Base-by-base conservation (phyloP, 2,888 invertebrate genomes). In the Agrotis exclamationis region DNA sequence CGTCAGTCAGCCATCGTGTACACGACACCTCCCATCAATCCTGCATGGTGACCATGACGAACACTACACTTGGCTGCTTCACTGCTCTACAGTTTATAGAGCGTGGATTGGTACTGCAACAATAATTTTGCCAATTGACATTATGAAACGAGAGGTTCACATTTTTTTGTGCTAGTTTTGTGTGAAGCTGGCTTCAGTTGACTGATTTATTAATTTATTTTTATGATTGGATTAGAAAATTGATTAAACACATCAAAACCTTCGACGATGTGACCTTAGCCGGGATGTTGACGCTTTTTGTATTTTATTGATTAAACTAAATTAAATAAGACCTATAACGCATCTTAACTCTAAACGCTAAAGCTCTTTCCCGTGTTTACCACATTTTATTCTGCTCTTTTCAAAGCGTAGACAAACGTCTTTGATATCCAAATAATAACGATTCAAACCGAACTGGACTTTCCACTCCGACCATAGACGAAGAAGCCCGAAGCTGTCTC, bases 21-120 rank as follows among this genome's bases (percentile, higher is more conserved):
- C 79, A 80, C 78, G 88, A 90, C 88, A 88, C 88, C 85, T 81
- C 71, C 79, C 68, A 85, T 81, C 87, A 81, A 92, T 91, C 93
- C 85, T 87, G 82, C 74, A 85, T 89, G 89, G 91, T 86, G 82
- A 84, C 89, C 91, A 88, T 92, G 90, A 92, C 92, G 86, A 87
- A 87, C 79, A 79, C 78, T 87, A 89, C 79, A 85, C 88, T 82
- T 83, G 83, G 73, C 70, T 79, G 73, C 80, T 85, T 85, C 73
- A 70, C 65, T 82, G 69, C 78, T 85, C 83, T 75, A 69, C 66
- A 70, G 63, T 76, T 77, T 68, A 65, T 79, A 76, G 84, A 84
- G 76, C 84, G 82, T 79, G 75, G 70, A 79, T 62, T 69, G 78
- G 80, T 79, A 57, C 72, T 77, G 69, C 68, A 67, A 84, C 71